Conservation (phyloP, 2,888 invertebrate species). For the Pseudoips prasinana region DNA sequence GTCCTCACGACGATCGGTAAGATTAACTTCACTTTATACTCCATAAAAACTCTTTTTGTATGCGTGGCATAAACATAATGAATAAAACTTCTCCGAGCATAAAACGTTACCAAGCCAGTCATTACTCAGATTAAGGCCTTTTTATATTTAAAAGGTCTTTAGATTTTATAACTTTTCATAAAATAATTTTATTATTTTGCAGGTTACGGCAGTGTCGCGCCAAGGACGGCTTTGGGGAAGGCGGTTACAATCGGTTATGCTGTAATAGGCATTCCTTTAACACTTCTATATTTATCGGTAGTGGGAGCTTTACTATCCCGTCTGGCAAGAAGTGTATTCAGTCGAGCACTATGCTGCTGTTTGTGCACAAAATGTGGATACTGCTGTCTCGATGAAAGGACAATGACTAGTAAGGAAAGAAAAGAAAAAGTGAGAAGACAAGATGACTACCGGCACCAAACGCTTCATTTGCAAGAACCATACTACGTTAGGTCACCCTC, state of each 20-base stretch:
- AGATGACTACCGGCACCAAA: slow-evolving; percentile 84
- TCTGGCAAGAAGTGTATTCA: slow-evolving; percentile 91
- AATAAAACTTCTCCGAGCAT: too few species aligned
- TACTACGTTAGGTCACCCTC: slow-evolving; percentile 85
- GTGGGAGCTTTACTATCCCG: slow-evolving; percentile 92
- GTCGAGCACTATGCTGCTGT: slow-evolving; percentile 91
- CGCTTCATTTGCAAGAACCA: slow-evolving; percentile 85
- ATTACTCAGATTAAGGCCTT: too few species aligned
- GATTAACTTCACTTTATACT: too few species aligned
- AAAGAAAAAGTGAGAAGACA: slow-evolving; percentile 89
- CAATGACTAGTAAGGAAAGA: slow-evolving; percentile 90
- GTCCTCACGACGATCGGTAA: slow-evolving; percentile 96
- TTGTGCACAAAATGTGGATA: slow-evolving; percentile 94
- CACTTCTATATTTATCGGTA: slow-evolving; percentile 92
- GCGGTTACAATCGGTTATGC: slow-evolving; percentile 95
- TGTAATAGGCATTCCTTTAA: slow-evolving; percentile 92
- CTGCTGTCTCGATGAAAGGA: slow-evolving; percentile 92
- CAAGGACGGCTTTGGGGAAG: slow-evolving; percentile 94
- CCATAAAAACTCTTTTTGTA: too few species aligned
- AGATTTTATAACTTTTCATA: too few species aligned
- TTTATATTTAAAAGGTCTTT: too few species aligned
- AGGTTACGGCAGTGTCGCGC: slow-evolving; percentile 97
- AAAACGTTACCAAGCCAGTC: too few species aligned
- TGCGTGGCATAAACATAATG: too few species aligned
- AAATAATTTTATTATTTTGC: slow-evolving; percentile 42